These are phyloP conservation scores for Artibeus lituratus DNA, from an alignment of 2,797 vertebrate species.

Conservation along the genomic window DNA sequence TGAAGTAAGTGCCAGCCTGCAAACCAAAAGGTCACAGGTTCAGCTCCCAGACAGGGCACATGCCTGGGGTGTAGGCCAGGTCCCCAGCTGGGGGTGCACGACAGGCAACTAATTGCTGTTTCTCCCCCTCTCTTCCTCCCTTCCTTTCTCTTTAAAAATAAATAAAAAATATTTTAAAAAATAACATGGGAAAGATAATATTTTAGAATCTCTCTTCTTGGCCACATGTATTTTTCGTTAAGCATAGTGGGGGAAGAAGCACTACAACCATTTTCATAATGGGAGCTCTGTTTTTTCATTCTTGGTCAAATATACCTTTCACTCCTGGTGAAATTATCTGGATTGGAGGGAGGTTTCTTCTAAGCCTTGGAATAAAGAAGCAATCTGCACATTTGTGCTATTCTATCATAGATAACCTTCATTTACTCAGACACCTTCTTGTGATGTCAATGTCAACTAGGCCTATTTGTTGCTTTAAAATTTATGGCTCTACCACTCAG, in stretches of 20 bases:
- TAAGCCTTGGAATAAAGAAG: background rate
- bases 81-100: too few relatives aligned
- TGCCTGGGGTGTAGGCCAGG: too few relatives aligned
- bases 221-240: background rate
- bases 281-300: background rate
- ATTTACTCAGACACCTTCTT: background rate
- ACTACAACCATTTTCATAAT: background rate
- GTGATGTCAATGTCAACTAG: background rate
- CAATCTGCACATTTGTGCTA: background rate
- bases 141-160: too few relatives aligned
- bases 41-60: too few relatives aligned
- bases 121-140: too few relatives aligned
- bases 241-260: background rate
- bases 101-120: too few relatives aligned
- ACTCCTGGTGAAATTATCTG: background rate
- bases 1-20: too few relatives aligned
- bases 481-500: background rate
- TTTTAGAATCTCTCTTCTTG: background rate
- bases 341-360: background rate
- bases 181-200: background rate
- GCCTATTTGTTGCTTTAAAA: background rate
- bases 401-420: too few relatives aligned
- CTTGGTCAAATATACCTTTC: background rate
- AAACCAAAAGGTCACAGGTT: too few relatives aligned
- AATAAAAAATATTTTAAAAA: too few relatives aligned